Evolutionary conservation across 2,797 vertebrate species (phyloP).

Genomic region (Sebastes vulpes): DNA sequence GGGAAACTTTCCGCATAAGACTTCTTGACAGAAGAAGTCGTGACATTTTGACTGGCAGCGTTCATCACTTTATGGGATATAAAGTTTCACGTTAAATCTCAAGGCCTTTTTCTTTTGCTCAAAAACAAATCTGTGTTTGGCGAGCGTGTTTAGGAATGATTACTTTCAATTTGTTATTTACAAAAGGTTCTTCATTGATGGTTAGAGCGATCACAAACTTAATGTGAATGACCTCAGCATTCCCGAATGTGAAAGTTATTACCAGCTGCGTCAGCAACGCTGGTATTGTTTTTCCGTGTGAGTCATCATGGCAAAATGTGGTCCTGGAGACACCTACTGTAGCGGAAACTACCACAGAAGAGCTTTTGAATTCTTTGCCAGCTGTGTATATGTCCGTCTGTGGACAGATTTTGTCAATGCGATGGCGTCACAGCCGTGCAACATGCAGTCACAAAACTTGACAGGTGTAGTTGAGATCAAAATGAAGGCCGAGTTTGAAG

Average conservation of each 20-base stretch:
- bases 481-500: too few species aligned
- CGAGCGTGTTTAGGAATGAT: not conserved
- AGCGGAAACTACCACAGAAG: not conserved
- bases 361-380: not conserved
- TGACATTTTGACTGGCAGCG: constrained; percentile 20
- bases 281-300: not conserved
- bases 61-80: not conserved
- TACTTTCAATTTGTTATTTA: not conserved
- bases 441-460: too few species aligned
- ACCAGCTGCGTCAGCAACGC: too few species aligned
- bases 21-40: not conserved
- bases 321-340: not conserved
- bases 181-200: not conserved
- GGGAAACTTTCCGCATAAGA: constrained; percentile 10
- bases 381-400: not conserved
- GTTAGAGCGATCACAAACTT: not conserved
- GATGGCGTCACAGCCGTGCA: too few species aligned
- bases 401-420: too few species aligned
- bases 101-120: not conserved
- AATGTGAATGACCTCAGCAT: not conserved
- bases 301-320: not conserved
- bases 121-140: not conserved
- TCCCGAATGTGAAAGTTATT: not conserved
- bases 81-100: not conserved
- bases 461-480: too few species aligned